Conservation (phyloP, 2,797 vertebrate genomes). For the Petrocephalus sullivani region DNA sequence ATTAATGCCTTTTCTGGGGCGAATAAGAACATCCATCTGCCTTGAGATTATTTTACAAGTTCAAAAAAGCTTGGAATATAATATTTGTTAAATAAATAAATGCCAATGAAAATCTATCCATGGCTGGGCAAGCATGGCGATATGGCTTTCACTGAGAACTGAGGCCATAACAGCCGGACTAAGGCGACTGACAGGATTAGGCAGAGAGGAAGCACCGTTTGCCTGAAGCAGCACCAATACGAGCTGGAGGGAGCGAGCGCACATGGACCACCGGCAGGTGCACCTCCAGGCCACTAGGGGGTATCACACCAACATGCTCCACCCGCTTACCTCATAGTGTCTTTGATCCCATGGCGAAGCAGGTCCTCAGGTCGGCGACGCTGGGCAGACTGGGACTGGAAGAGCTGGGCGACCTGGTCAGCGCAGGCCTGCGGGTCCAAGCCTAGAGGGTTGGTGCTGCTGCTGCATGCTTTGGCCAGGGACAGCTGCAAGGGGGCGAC, state of each 20-base stretch:
- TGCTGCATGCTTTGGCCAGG: slow-evolving; percentile 82
- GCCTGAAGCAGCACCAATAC: background rate
- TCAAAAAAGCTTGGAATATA: background rate
- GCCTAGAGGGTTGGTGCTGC: slow-evolving; percentile 70
- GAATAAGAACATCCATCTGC: background rate
- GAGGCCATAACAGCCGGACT: background rate
- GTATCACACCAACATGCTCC: background rate
- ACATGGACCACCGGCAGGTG: background rate
- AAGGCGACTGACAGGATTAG: background rate
- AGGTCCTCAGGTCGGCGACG: slow-evolving; percentile 60
- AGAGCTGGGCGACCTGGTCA: slow-evolving; percentile 77
- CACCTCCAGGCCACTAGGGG: background rate
- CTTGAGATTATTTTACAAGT: too few relatives aligned
- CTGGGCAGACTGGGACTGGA: slow-evolving; percentile 63
- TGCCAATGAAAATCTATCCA: background rate
- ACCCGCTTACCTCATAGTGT: slow-evolving; percentile 84
- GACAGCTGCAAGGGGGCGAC: slow-evolving; percentile 61
- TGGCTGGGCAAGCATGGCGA: background rate
- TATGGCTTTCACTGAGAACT: too few relatives aligned
- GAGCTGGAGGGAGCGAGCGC: background rate
- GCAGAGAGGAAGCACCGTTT: background rate
- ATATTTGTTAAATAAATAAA: background rate
- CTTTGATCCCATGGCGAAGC: slow-evolving; percentile 80
- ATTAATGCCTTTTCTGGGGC: background rate
- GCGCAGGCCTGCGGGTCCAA: slow-evolving; percentile 67